Conservation (phyloP, 2,113 vertebrate genomes). For the Corvus moneduloides region DNA sequence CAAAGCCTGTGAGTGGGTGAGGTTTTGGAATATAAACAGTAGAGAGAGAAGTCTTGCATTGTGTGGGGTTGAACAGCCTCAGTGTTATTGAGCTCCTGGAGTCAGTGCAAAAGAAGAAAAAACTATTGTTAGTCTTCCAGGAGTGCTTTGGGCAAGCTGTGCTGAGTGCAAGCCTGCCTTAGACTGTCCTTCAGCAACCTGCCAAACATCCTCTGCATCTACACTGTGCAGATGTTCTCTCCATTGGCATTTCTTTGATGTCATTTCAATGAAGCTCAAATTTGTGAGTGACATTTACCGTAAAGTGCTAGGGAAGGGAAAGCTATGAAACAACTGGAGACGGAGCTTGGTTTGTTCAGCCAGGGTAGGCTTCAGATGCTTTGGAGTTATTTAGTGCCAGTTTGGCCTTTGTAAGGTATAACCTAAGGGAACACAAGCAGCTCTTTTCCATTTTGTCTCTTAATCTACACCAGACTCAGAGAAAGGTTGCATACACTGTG, state of each 20-base stretch:
- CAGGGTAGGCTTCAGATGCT: background rate
- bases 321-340: background rate
- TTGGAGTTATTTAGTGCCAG: background rate
- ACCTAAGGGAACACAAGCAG: background rate
- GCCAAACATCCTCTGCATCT: background rate
- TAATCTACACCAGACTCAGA: background rate
- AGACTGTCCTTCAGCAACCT: background rate
- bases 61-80: background rate
- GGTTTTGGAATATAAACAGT: background rate
- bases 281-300: background rate
- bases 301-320: background rate
- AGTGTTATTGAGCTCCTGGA: background rate
- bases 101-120: fast-evolving
- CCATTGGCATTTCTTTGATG: background rate
- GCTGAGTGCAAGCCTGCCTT: background rate
- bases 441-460: background rate
- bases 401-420: background rate
- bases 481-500: background rate
- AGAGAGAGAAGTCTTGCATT: background rate
- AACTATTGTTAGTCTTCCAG: background rate
- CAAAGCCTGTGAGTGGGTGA: background rate
- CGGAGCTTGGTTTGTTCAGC: background rate
- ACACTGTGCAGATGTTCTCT: background rate
- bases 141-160: background rate
- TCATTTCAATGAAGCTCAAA: background rate